These are phyloP conservation scores for Cabera pusaria DNA, from an alignment of 2,888 invertebrate species.

Conservation along the genomic window DNA sequence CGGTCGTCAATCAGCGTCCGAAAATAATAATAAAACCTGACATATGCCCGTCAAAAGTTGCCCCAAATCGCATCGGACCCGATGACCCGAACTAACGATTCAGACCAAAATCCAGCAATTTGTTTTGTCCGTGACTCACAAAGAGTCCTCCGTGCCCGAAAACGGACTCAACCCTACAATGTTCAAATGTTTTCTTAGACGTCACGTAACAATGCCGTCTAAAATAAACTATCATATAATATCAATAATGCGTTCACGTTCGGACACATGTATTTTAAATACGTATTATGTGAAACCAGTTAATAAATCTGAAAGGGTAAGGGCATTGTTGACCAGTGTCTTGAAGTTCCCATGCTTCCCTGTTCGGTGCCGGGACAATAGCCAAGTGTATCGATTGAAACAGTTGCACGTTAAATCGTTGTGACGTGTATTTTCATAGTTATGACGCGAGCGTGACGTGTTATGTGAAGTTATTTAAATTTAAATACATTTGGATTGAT, in stretches of 20 bases:
- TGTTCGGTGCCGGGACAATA: slow-evolving; percentile 47
- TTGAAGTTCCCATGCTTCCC: slow-evolving; percentile 71
- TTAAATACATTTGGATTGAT: slow-evolving; percentile 52
- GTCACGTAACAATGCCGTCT: slow-evolving; percentile 56
- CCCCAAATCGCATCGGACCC: slow-evolving; percentile 79
- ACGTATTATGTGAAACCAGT: slow-evolving; percentile 80
- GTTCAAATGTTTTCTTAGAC: slow-evolving; percentile 42
- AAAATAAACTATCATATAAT: slow-evolving; percentile 83
- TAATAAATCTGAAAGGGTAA: slow-evolving; percentile 53
- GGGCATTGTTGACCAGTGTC: slow-evolving; percentile 46
- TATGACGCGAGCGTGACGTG: slow-evolving; percentile 70
- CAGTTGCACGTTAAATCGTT: slow-evolving; percentile 61
- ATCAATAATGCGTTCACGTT: slow-evolving; percentile 77
- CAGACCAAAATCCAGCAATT: slow-evolving; percentile 75
- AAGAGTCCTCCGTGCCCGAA: slow-evolving; percentile 36
- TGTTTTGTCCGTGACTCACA: slow-evolving; percentile 32
- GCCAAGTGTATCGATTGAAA: slow-evolving; percentile 56
- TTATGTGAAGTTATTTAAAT: slow-evolving; percentile 55
- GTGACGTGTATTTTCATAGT: slow-evolving; percentile 67
- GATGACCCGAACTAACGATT: slow-evolving; percentile 80
- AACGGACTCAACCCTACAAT: slow-evolving; percentile 33
- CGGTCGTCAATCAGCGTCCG: slow-evolving; percentile 66
- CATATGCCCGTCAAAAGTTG: slow-evolving; percentile 76
- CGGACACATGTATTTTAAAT: slow-evolving; percentile 82
- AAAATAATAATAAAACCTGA: slow-evolving; percentile 68